These are phyloP conservation scores for Trinorchestia longiramus DNA, from an alignment of 1,140 invertebrate species.

Conservation along the genomic window DNA sequence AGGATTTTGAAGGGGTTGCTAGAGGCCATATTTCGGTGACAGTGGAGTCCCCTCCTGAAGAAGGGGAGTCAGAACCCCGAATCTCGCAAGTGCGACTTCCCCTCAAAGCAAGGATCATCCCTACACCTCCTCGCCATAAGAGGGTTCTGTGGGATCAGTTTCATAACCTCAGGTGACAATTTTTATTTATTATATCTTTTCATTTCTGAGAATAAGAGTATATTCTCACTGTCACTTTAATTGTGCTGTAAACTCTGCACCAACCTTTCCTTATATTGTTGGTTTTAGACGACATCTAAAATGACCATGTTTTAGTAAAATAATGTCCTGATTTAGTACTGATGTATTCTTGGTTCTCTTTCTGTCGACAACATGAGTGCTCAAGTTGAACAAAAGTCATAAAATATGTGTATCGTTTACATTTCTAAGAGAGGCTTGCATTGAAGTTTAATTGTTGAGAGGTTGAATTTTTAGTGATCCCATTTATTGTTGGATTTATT, in stretches of 20 bases:
- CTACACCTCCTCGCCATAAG: conserved; percentile 83
- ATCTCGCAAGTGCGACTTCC: conserved; percentile 84
- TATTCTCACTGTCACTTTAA: not conserved
- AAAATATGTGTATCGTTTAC: too few species aligned
- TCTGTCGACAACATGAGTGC: too few species aligned
- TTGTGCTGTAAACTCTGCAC: not conserved
- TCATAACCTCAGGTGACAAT: conserved; percentile 80
- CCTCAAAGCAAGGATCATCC: conserved; percentile 80
- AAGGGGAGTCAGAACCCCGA: conserved; percentile 73
- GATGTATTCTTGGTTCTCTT: too few species aligned
- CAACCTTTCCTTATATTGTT: too few species aligned
- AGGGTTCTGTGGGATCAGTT: conserved; percentile 97
- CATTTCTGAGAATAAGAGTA: not conserved
- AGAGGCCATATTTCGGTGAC: conserved; percentile 88
- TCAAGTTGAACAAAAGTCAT: too few species aligned
- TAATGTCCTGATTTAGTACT: too few species aligned
- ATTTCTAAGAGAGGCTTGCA: too few species aligned
- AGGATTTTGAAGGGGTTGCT: conserved; percentile 82
- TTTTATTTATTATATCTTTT: not conserved
- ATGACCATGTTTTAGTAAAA: too few species aligned
- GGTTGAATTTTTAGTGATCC: too few species aligned
- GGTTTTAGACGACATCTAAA: too few species aligned
- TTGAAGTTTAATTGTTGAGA: too few species aligned
- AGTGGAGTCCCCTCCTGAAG: conserved; percentile 84
- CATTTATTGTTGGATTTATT: too few species aligned